Conservation (phyloP, 2,113 vertebrate species). For the Leptodactylus fuscus region DNA sequence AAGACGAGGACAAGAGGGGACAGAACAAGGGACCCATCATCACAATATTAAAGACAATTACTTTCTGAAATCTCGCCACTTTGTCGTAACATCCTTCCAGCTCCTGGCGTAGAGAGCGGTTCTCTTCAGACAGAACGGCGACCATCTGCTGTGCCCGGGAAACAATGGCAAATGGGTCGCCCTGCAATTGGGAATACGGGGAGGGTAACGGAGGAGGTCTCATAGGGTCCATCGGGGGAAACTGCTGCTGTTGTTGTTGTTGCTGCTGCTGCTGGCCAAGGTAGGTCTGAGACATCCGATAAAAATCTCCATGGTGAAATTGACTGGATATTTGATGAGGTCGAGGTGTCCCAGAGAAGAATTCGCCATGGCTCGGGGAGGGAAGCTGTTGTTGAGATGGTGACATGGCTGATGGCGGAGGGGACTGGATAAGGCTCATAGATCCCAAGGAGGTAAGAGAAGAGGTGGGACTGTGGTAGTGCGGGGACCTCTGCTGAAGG, state of each 20-base stretch:
- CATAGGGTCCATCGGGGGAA: conserved; percentile 80
- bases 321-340: conserved; percentile 75
- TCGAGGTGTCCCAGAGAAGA: conserved; percentile 71
- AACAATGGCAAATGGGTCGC: conserved; percentile 88
- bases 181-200: conserved; percentile 82
- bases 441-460: conserved; percentile 92
- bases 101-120: conserved; percentile 88
- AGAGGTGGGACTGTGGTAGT: conserved; percentile 95
- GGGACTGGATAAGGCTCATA: conserved; percentile 89
- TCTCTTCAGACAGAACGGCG: conserved; percentile 92
- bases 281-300: conserved; percentile 69
- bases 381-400: conserved; percentile 76
- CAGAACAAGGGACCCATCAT: neutral
- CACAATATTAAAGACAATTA: conserved; percentile 63
- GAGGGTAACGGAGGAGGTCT: conserved; percentile 84
- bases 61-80: conserved; percentile 93
- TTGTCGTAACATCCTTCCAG: conserved; percentile 93
- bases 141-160: conserved; percentile 95
- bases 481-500: conserved; percentile 80
- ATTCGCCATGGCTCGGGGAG: conserved; percentile 75
- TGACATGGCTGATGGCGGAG: conserved; percentile 82
- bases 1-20: neutral
- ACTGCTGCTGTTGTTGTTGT: conserved; percentile 72
- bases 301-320: conserved; percentile 78
- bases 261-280: conserved; percentile 70